Conservation (phyloP, 1,140 invertebrate species). For the Dreissena polymorpha region DNA sequence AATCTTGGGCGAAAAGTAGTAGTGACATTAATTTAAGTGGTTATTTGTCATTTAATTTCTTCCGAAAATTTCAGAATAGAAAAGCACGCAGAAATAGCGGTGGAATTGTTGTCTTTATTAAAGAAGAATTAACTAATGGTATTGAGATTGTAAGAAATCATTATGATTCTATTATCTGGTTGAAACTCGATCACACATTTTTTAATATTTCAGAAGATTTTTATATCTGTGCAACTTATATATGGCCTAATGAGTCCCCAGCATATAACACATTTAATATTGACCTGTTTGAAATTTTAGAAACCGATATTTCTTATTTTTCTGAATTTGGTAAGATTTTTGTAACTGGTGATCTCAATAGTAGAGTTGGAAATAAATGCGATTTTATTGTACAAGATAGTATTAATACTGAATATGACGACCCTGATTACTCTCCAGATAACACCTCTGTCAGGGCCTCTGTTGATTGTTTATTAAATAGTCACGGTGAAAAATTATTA, state of each 20-base stretch:
- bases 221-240: constrained; percentile 18
- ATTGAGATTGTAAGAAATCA: constrained; percentile 1
- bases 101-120: constrained; percentile 13
- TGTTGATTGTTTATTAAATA: neutral
- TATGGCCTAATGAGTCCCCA: constrained; percentile 6
- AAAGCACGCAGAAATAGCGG: constrained; percentile 17
- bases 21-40: constrained; percentile 9
- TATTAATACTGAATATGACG: too few species aligned
- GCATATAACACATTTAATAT: constrained; percentile 6
- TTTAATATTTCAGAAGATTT: neutral
- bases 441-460: neutral
- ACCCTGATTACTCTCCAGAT: neutral
- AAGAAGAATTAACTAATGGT: neutral
- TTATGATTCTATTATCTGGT: constrained; percentile 11
- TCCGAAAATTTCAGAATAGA: constrained; percentile 17
- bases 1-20: neutral
- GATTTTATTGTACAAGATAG: too few species aligned
- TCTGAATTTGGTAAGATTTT: too few species aligned
- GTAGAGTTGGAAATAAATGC: too few species aligned
- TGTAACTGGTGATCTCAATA: too few species aligned
- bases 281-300: constrained; percentile 12
- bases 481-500: too few species aligned
- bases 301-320: too few species aligned
- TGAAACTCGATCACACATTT: constrained; percentile 6
- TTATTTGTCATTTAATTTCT: constrained; percentile 6